Evolutionary conservation across 2,888 invertebrate species (phyloP), one percentile per base, ranked within the genome.

Genomic region (Nemotelus nigrinus): DNA sequence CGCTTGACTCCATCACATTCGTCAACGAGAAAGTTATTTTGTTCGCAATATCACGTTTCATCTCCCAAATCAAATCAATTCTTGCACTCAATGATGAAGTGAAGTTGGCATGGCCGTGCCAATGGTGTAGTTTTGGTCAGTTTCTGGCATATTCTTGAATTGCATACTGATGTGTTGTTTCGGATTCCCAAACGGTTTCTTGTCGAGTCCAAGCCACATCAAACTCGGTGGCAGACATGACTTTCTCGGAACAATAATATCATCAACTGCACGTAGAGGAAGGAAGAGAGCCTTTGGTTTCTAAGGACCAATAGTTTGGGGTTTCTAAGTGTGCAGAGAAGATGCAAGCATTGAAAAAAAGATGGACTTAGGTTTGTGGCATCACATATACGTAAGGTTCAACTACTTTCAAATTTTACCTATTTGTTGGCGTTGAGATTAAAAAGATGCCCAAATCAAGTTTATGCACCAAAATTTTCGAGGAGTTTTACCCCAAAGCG

Each of bases 31-130:
- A 25, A 25, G 25, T 25, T 63, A n/a, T 63, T 41, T 8, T 63
- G 10, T 5, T 43, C 48, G 43, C 41, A 71, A 53, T 71, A 71
- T 71, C 71, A 71, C 71, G 71, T 71, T 57, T 43, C 57, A 57
- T 71, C 45, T 55, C 57, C 55, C 71, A 71, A 71, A 71, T 71
- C 71, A 71, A 71, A 71, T 71, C 71, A 71, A 55, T 57, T 65
- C 53, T 57, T 55, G 25, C 41, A 57, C 71, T 71, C 5, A 39
- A n/a, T 71, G 41, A 8, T n/a, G 43, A 10, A 57, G 55, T 10
- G 65, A 65, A 10, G 39, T 63, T 47, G 65, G 45, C 25, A 45
- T 8, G 1, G 2, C 8, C 5, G 2, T 45, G 43, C 2, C 65
- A 50, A 65, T 63, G 6, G 63, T 63, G 5, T 39, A 47, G 65